Conservation (phyloP, 1,140 invertebrate genomes). For the Dryas iulia region DNA sequence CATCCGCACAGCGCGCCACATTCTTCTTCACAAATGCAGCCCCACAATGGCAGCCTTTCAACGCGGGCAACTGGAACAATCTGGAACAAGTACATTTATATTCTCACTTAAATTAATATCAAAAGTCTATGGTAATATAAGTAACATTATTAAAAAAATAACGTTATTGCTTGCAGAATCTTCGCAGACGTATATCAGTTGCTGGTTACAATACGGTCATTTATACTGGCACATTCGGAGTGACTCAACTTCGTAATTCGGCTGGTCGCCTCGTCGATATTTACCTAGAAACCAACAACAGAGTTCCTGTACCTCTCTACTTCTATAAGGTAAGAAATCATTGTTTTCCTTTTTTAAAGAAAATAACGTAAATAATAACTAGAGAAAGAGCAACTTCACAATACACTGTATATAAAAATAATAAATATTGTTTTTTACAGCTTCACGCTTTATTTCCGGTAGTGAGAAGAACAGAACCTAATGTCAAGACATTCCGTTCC, state of each 20-base stretch:
- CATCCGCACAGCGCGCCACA: conserved; percentile 82
- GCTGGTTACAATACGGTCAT: conserved; percentile 59
- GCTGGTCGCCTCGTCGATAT: conserved; percentile 52
- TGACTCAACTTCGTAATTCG: conserved; percentile 57
- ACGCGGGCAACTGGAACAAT: conserved; percentile 83
- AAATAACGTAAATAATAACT: too few species aligned
- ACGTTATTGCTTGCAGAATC: conserved; percentile 43
- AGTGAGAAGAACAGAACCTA: too few species aligned
- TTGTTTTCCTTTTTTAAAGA: too few species aligned
- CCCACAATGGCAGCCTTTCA: conserved; percentile 85
- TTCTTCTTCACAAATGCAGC: conserved; percentile 85
- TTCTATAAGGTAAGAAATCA: conserved; percentile 66
- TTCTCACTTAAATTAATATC: background rate
- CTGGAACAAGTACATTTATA: conserved; percentile 62
- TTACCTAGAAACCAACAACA: conserved; percentile 52
- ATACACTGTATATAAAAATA: too few species aligned
- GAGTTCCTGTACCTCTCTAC: conserved; percentile 69
- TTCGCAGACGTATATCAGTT: conserved; percentile 56
- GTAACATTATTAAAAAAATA: background rate
- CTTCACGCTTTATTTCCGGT: too few species aligned
- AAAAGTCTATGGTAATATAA: background rate
- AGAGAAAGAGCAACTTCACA: too few species aligned
- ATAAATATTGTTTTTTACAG: too few species aligned
- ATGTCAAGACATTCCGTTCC: too few species aligned
- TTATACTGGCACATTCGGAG: conserved; percentile 71